Percentiles rank a stretch among this genome's conserved stretches.
These are phyloP conservation scores for Chanos chanos DNA, from an alignment of 2,797 vertebrate genomes.

Conservation along the genomic window DNA sequence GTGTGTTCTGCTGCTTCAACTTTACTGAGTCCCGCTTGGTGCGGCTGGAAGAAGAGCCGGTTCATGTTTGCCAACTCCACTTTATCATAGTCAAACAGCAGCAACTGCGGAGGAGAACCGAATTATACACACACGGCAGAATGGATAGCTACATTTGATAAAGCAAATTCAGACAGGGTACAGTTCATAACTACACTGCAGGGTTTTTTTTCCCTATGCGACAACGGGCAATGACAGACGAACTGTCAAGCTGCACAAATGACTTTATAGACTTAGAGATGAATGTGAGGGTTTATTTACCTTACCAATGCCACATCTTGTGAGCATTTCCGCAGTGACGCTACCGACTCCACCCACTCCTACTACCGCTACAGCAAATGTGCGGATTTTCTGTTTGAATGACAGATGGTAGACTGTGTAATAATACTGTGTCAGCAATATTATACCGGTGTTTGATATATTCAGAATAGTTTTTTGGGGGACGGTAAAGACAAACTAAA, in stretches of 20 bases:
- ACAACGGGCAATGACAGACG: too few relatives aligned
- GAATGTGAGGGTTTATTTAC: constrained; percentile 79
- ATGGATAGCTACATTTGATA: too few relatives aligned
- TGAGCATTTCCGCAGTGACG: constrained; percentile 98
- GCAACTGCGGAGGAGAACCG: constrained; percentile 69
- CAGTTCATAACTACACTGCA: too few relatives aligned
- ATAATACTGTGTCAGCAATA: too few relatives aligned
- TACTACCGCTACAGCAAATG: constrained; percentile 86
- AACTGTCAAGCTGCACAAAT: too few relatives aligned
- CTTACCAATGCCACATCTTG: constrained; percentile 99
- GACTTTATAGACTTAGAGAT: too few relatives aligned
- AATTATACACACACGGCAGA: constrained; percentile 14
- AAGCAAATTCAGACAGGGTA: not conserved
- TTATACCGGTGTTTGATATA: too few relatives aligned
- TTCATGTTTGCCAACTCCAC: constrained; percentile 99
- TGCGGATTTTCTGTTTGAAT: constrained; percentile 85
- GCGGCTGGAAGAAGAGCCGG: constrained; percentile 96
- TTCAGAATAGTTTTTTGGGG: too few relatives aligned
- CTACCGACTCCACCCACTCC: constrained; percentile 97
- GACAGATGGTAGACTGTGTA: not conserved
- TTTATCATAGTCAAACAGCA: constrained; percentile 97
- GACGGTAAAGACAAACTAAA: too few relatives aligned
- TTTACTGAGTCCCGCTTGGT: constrained; percentile 96
- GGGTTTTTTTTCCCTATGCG: too few relatives aligned
- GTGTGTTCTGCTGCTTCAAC: constrained; percentile 94